These are phyloP conservation scores for Ascaphus truei DNA, from an alignment of 2,113 vertebrate genomes.

Conservation along the genomic window DNA sequence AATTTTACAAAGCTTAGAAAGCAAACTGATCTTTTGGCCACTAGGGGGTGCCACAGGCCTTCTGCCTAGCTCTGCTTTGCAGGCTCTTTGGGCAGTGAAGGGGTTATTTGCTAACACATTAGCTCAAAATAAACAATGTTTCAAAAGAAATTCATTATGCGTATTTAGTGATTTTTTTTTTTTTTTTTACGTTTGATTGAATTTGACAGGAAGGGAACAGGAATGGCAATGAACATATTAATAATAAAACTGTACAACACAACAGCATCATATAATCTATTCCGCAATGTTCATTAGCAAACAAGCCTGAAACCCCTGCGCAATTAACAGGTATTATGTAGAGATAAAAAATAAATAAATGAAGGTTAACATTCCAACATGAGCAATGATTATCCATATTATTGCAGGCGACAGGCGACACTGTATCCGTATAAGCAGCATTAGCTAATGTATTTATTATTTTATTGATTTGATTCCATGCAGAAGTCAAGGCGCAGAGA, in stretches of 20 bases:
- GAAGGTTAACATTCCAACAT: constrained; percentile 9
- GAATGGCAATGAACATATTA: neutral
- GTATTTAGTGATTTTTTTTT: too few relatives aligned
- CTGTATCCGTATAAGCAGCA: neutral
- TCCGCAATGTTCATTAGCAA: neutral
- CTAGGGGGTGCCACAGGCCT: too few relatives aligned
- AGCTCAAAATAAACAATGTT: too few relatives aligned
- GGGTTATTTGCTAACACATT: too few relatives aligned
- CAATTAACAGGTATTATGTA: neutral
- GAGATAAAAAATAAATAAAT: neutral
- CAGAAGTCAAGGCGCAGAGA: neutral
- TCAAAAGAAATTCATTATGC: too few relatives aligned
- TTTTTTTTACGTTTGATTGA: neutral
- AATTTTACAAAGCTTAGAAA: too few relatives aligned
- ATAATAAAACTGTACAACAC: neutral
- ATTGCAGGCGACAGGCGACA: neutral
- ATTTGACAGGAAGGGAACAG: too few relatives aligned
- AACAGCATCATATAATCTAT: neutral
- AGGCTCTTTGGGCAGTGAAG: too few relatives aligned
- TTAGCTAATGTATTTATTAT: constrained; percentile 23
- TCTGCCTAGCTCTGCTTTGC: too few relatives aligned
- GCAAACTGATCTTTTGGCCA: too few relatives aligned
- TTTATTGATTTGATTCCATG: constrained; percentile 6
- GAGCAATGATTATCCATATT: neutral
- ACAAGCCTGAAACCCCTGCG: neutral